A percentile compares a stretch with the other conserved stretches of the same genome.
phyloP scores from a whole-genome alignment of 2,888 invertebrate genomes.

The Philonicus albiceps region DNA sequence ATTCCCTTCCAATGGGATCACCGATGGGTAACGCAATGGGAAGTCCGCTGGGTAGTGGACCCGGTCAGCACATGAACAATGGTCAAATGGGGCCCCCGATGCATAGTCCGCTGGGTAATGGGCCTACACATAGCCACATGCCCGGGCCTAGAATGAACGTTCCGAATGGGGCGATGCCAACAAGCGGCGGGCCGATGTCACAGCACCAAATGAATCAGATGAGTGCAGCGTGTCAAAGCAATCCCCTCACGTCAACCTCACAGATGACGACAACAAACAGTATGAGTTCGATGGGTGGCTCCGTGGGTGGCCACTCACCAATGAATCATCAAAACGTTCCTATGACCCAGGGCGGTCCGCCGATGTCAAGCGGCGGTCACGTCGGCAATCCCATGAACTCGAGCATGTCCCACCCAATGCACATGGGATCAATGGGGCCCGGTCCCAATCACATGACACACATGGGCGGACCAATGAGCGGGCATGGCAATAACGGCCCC shows the following conservation, averaged over 20 bases:
- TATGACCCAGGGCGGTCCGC: constrained; percentile 59
- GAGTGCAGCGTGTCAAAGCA: constrained; percentile 66
- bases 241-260: constrained; percentile 51
- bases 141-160: constrained; percentile 61
- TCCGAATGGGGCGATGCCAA: constrained; percentile 69
- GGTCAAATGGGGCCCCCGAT: constrained; percentile 80
- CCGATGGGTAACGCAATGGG: constrained; percentile 78
- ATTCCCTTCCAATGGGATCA: constrained; percentile 75
- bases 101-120: constrained; percentile 75
- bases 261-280: constrained; percentile 55
- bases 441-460: constrained; percentile 60
- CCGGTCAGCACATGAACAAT: constrained; percentile 69
- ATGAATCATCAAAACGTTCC: constrained; percentile 63
- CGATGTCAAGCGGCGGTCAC: constrained; percentile 50
- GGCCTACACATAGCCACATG: constrained; percentile 67
- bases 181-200: constrained; percentile 64
- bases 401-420: constrained; percentile 51
- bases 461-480: constrained; percentile 62
- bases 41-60: constrained; percentile 68
- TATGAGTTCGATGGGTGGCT: constrained; percentile 64
- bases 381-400: constrained; percentile 47
- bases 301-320: constrained; percentile 53
- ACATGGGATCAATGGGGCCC: constrained; percentile 51
- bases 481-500: constrained; percentile 31
- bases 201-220: constrained; percentile 66